Evolutionary conservation across 2,797 vertebrate species (phyloP).

Genomic region (Darevskia mixta): DNA sequence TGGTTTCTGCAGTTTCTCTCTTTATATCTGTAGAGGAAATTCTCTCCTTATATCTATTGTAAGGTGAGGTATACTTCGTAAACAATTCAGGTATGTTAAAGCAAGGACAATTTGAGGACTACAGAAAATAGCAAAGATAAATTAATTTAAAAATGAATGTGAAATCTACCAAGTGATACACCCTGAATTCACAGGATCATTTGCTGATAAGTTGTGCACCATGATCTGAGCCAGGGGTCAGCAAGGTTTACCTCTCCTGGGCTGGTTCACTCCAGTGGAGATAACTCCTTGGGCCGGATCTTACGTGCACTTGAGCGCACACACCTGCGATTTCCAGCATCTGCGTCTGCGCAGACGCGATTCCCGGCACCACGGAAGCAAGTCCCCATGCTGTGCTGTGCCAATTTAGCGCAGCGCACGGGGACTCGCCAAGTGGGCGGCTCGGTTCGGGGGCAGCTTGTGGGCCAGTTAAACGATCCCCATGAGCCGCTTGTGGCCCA

Average conservation of each 20-base stretch:
- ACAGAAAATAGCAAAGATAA: neutral
- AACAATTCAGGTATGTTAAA: neutral
- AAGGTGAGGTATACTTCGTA: neutral
- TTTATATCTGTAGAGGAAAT: neutral
- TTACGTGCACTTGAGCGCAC: accelerated
- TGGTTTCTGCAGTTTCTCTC: neutral
- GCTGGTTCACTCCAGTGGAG: neutral
- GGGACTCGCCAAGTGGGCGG: no score
- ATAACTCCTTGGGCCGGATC: no score
- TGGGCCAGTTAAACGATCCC: no score
- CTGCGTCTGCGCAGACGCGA: no score
- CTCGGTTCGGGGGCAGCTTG: accelerated
- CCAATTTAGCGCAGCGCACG: accelerated
- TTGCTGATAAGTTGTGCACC: neutral
- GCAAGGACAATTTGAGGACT: neutral
- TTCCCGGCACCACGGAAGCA: no score
- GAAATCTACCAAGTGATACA: no score
- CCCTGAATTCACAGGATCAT: neutral
- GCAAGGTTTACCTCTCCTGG: neutral
- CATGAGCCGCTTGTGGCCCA: neutral
- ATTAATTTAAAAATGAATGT: neutral
- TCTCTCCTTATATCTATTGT: slow-evolving; percentile 10
- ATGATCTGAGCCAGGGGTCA: neutral
- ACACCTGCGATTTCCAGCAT: no score
- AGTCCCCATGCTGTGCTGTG: no score